These are phyloP conservation scores for Pocillopora damicornis DNA, from an alignment of 64 coral and sea anemone genomes.

Conservation along the genomic window DNA sequence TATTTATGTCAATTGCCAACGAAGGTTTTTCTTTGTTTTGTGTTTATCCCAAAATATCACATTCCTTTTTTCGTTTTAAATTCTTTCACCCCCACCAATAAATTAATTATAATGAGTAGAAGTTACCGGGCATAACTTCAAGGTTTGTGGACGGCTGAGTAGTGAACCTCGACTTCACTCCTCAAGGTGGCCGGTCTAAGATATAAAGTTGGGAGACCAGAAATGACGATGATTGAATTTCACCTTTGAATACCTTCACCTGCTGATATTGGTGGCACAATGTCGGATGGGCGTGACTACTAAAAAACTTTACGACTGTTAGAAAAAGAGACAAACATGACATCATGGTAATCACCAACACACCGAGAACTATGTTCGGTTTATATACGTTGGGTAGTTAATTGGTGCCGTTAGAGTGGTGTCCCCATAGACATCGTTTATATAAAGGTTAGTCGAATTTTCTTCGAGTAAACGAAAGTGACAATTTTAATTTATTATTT, in stretches of 20 bases:
- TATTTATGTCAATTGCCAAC: too few species aligned
- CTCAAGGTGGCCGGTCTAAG: not conserved
- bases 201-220: not conserved
- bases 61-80: too few species aligned
- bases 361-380: not conserved
- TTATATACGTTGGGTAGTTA: not conserved
- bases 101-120: too few species aligned
- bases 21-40: not conserved
- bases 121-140: too few species aligned
- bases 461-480: too few species aligned
- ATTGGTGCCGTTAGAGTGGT: not conserved
- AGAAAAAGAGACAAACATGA: not conserved
- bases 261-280: not conserved
- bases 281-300: not conserved
- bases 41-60: too few species aligned
- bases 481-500: too few species aligned
- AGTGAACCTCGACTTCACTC: not conserved
- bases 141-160: too few species aligned
- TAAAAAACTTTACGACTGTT: not conserved
- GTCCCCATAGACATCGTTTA: not conserved
- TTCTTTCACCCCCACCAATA: too few species aligned
- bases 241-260: not conserved
- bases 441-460: too few species aligned
- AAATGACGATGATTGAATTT: not conserved
- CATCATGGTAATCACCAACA: not conserved